A percentile compares a stretch with the other conserved stretches of the same genome.
Evolutionary conservation across 2,797 vertebrate genomes (phyloP).

Genomic region (Peromyscus nudipes): DNA sequence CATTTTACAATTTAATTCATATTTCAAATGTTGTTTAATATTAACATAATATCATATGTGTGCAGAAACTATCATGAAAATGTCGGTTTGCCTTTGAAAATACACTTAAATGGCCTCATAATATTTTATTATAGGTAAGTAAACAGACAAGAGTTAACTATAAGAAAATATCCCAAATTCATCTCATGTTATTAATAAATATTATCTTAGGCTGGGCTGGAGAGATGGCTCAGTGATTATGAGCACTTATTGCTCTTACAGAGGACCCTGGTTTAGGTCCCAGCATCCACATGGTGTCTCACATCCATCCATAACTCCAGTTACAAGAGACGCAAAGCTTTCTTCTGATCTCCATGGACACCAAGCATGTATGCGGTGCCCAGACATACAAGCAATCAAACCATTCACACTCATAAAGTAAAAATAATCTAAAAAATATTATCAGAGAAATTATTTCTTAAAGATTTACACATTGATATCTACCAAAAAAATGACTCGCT

Average conservation of each 20-base stretch:
- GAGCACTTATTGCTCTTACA: background rate
- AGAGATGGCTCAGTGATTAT: background rate
- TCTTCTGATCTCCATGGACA: too few species aligned
- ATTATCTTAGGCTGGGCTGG: background rate
- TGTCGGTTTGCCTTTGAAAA: slow-evolving; percentile 51
- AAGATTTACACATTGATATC: background rate
- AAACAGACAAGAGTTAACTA: background rate
- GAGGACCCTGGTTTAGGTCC: background rate
- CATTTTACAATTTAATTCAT: slow-evolving; percentile 10
- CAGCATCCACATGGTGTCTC: background rate
- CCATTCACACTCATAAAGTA: background rate
- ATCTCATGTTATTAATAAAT: background rate
- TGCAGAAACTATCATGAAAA: background rate
- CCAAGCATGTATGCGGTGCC: background rate
- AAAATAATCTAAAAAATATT: background rate
- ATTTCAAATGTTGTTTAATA: background rate
- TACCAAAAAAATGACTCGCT: background rate
- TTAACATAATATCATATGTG: background rate
- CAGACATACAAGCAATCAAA: background rate
- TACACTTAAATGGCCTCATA: background rate
- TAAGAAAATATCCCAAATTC: background rate
- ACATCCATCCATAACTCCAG: background rate
- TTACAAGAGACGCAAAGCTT: background rate
- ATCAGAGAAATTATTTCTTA: background rate
- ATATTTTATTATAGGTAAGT: slow-evolving; percentile 4